A percentile compares a stretch with the other conserved stretches of the same genome.
Conservation (phyloP, 1,140 invertebrate genomes). For the Bilobella aurantiaca region DNA sequence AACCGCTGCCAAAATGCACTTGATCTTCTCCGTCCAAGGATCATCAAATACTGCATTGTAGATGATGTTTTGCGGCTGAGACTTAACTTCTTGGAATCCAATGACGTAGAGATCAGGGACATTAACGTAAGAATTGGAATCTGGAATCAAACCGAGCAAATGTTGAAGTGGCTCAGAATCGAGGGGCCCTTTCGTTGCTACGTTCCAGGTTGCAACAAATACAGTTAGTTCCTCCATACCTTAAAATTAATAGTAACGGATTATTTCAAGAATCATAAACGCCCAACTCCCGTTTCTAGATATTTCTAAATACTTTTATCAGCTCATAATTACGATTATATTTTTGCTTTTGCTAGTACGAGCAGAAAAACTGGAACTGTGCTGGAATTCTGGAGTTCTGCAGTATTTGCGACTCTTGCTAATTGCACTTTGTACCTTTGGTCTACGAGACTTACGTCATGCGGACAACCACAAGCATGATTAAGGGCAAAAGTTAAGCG, state of each 20-base stretch:
- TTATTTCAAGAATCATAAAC: too few relatives aligned
- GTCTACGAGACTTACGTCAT: too few relatives aligned
- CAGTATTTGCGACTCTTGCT: too few relatives aligned
- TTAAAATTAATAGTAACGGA: background rate
- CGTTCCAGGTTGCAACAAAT: conserved; percentile 74
- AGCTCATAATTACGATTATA: too few relatives aligned
- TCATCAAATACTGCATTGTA: conserved; percentile 69
- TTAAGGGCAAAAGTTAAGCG: too few relatives aligned
- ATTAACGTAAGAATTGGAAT: conserved; percentile 43
- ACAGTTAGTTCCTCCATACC: conserved; percentile 46
- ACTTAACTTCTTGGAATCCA: conserved; percentile 78
- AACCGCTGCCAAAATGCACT: conserved; percentile 54
- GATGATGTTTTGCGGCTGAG: conserved; percentile 71
- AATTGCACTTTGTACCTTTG: too few relatives aligned
- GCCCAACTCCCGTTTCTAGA: too few relatives aligned
- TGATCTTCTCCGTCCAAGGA: conserved; percentile 58
- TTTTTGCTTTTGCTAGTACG: too few relatives aligned
- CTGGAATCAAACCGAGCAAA: conserved; percentile 52
- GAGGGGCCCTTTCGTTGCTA: conserved; percentile 58
- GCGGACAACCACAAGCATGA: too few relatives aligned
- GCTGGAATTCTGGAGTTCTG: too few relatives aligned
- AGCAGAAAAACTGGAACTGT: too few relatives aligned
- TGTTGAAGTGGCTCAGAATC: conserved; percentile 53
- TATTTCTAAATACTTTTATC: too few relatives aligned
- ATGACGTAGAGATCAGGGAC: conserved; percentile 72